Base-by-base conservation (phyloP, 2,888 invertebrate genomes). In the Thereva unica region DNA sequence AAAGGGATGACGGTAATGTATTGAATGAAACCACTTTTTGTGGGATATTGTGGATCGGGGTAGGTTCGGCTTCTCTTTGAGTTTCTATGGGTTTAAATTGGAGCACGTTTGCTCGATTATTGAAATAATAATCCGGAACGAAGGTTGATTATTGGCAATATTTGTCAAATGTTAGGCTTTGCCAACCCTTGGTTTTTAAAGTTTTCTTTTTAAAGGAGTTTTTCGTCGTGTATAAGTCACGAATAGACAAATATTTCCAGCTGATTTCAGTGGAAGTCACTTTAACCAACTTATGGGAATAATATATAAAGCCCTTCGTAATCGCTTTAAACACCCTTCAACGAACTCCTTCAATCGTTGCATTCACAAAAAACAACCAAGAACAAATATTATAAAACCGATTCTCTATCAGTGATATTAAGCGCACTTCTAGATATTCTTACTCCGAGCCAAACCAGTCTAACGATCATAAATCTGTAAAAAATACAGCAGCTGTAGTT, bases 1-100 rank as follows among this genome's bases (percentile, higher is more conserved):
- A 44, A n/a, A 59, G 47, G 57, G 37, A 59, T 59, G 10, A 0
- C 23, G 57, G 57, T 59, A 59, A 59, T 59, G 47, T 59, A 47
- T 47, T 38, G 57, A 23, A 23, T 23, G 23, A 59, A 59, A 59
- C 57, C 57, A 59, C 57, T 57, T 45, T 56, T 6, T 9, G n/a
- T 23, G 7, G 57, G 23, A 23, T 23, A 23, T 23, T 23, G 1
- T 23, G n/a, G n/a, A 23, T 23, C 23, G 23, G 23, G 45, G 4
- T 34, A 23, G 35, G 53, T 40, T 12, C 8, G 52, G 35, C 23
- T 35, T 34, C 7, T 10, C 38, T 37, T 9, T 6, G n/a, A 59
- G 47, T 35, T 47, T 47, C n/a, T 59, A 38, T 38, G 10, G 47
- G 38, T 59, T 45, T 47, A 59, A 59, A 47, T 59, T 47, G 57